Percentiles rank a stretch among this genome's conserved stretches.
Conservation (phyloP, 1,140 invertebrate species). For the Neotoxoptera formosana region DNA sequence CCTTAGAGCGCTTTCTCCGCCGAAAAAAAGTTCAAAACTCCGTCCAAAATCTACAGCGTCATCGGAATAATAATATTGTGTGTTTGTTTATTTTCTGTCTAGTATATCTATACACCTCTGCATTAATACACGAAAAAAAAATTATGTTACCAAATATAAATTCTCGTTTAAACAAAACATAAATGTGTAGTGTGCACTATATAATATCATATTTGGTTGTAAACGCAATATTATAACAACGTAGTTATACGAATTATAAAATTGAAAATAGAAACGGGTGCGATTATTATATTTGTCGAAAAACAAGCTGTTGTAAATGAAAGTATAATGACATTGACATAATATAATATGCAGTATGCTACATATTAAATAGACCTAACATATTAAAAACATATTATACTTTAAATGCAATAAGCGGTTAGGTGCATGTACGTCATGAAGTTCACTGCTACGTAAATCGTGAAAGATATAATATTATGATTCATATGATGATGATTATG, state of each 20-base stretch:
- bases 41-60: background rate
- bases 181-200: background rate
- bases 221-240: background rate
- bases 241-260: background rate
- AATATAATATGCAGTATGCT: background rate
- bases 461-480: background rate
- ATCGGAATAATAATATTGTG: background rate
- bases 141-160: background rate
- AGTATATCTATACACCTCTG: background rate
- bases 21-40: background rate
- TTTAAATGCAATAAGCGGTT: background rate
- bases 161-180: background rate
- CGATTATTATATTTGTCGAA: background rate
- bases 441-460: background rate
- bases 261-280: background rate
- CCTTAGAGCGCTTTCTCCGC: background rate
- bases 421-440: background rate
- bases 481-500: background rate
- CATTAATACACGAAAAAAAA: background rate
- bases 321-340: background rate
- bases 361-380: background rate
- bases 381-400: background rate
- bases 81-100: background rate
- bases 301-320: constrained; percentile 3
- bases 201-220: background rate